Evolutionary conservation across 2,797 vertebrate species (phyloP), one percentile per base, ranked within the genome.

Genomic region (Poecile montanus): DNA sequence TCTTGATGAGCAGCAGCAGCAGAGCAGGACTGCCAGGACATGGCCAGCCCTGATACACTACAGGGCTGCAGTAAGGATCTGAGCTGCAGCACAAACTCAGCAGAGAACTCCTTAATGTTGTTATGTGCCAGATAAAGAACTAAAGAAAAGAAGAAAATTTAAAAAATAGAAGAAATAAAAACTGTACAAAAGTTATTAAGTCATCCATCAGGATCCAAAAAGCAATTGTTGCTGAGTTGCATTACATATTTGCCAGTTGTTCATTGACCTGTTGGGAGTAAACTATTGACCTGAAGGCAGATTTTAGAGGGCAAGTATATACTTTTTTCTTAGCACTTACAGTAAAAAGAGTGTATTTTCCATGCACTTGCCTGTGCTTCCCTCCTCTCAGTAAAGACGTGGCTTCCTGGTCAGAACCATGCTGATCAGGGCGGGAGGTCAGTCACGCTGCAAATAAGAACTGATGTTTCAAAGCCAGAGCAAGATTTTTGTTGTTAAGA

Each of bases 361-460:
- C 66, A 57, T 11, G 21, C 26, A 29, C 6, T 57, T 93, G 75
- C 26, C 67, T 66, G 51, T 62, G 54, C 66, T 79, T 47, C n/a
- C 54, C 66, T 88, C 45, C 0, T 3, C 38, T 68, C 84, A 36
- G 66, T 7, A 48, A 79, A 38, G 38, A 79, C 0, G 0, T 85
- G 42, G 47, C 58, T 91, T 85, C 81, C 80, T 66, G 40, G 25
- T 83, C 56, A 82, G 73, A 85, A 29, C 17, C 89, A 78, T 0
- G 6, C 53, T 72, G 89, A 38, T 56, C 61, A 83, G 81, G 73
- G 50, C 75, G 68, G 83, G 85, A 85, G 63, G 53, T 72, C 92
- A 77, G 88, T 70, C 85, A 86, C 5, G 16, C 73, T 91, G 89
- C 87, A 95, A 91, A 88, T 54, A 72, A 92, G 90, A 88, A 91